Evolutionary conservation across 2,888 invertebrate species (phyloP), one percentile per base, ranked within the genome.

Genomic region (Perdita meconis): DNA sequence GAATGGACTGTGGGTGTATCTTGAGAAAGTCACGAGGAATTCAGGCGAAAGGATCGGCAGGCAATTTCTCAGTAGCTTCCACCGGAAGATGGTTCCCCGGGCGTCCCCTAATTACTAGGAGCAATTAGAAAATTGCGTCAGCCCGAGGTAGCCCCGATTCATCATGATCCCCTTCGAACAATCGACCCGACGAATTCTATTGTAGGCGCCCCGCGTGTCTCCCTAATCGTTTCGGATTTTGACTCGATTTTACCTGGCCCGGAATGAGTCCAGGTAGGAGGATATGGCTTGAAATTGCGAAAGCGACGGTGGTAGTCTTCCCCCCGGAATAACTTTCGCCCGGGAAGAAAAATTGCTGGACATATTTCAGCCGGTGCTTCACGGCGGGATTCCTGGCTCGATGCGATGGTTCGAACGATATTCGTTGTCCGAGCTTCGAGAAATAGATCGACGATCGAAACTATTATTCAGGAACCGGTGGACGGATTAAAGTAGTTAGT

Each of bases 311-410:
- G 42, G 36, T 63, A 60, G 57, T 38, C 44, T 67, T 55, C 57
- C 55, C n/a, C 51, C 47, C 16, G 75, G 70, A 70, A 71, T 69
- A 85, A 89, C 89, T 90, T 91, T 91, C 88, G 86, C 87, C 60
- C 80, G 71, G 84, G 77, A 84, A 88, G 90, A 91, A 90, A 91
- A 90, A 91, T 89, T 85, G 82, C 87, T 75, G 79, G 65, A 67
- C 86, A 89, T 89, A 89, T 87, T 86, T 91, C 88, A 90, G 22
- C 81, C 70, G 42, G 57, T 74, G 67, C 66, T 72, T 84, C 77
- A 56, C 75, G 75, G 57, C 75, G 66, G 81, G 81, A 73, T 57
- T 56, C 55, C 61, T 50, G 73, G 64, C 66, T 68, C 57, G 75
- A 74, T 61, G 66, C 57, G 75, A 74, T 61, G 66, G 64, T 30